phyloP scores from a whole-genome alignment of 2,888 invertebrate genomes.

The Dorcus hopei region DNA sequence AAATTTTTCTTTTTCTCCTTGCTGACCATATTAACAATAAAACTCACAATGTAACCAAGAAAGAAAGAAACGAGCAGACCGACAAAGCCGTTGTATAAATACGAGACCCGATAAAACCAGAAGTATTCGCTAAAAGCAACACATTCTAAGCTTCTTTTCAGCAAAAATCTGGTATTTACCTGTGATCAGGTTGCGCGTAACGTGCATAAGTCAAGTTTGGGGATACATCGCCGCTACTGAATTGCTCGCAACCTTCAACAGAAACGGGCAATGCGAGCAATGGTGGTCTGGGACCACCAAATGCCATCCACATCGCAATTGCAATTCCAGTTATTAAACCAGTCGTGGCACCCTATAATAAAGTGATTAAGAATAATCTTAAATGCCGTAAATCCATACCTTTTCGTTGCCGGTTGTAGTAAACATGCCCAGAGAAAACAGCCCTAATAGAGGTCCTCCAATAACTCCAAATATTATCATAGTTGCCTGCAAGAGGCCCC shows the following conservation, averaged over 20 bases:
- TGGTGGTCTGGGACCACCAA: slow-evolving; percentile 73
- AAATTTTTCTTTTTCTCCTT: slow-evolving; percentile 19
- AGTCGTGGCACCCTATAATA: slow-evolving; percentile 63
- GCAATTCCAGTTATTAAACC: slow-evolving; percentile 65
- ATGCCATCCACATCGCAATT: slow-evolving; percentile 79
- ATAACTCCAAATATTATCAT: slow-evolving; percentile 80
- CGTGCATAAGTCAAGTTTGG: neutral
- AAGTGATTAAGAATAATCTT: neutral
- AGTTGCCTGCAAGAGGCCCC: slow-evolving; percentile 77
- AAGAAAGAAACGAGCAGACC: slow-evolving; percentile 54
- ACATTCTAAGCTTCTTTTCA: neutral
- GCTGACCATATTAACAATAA: slow-evolving; percentile 30
- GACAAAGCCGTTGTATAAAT: slow-evolving; percentile 67
- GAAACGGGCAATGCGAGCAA: slow-evolving; percentile 56
- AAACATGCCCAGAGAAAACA: slow-evolving; percentile 81
- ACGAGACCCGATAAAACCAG: slow-evolving; percentile 70
- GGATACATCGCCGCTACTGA: slow-evolving; percentile 11
- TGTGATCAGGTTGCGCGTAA: neutral
- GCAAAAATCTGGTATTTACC: neutral
- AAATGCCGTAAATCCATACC: slow-evolving; percentile 39
- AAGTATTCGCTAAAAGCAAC: slow-evolving; percentile 50
- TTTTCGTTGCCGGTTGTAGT: slow-evolving; percentile 66
- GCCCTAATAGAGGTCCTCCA: slow-evolving; percentile 76
- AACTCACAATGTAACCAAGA: slow-evolving; percentile 54
- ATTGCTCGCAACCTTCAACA: slow-evolving; percentile 54